These are phyloP conservation scores for Plecturocebus donacophilus DNA, from an alignment of 2,113 vertebrate genomes.

Conservation along the genomic window DNA sequence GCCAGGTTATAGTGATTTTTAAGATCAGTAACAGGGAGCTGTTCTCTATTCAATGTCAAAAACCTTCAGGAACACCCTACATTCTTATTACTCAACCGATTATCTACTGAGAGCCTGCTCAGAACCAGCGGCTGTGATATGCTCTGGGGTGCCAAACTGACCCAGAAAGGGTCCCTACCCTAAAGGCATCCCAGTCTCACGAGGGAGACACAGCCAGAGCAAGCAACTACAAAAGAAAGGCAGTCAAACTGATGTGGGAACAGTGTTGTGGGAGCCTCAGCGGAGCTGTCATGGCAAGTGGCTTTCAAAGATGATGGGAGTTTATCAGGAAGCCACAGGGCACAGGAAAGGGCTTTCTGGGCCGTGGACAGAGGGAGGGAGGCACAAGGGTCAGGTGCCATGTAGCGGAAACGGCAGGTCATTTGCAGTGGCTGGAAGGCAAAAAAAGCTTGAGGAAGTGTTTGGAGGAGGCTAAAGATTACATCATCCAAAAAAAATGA, in stretches of 20 bases:
- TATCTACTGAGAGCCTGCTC: background rate
- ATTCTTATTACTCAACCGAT: background rate
- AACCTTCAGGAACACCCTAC: background rate
- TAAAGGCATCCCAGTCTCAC: background rate
- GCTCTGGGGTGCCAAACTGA: background rate
- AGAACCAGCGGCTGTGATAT: background rate
- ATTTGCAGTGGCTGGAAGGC: background rate
- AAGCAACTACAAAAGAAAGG: background rate
- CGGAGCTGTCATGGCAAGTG: background rate
- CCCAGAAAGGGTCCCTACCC: background rate
- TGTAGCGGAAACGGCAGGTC: background rate
- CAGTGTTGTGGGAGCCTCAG: no score
- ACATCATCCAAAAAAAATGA: constrained; percentile 7
- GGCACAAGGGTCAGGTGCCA: no score
- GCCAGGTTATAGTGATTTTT: background rate
- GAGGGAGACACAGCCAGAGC: background rate
- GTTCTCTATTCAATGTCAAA: background rate
- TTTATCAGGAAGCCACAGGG: background rate
- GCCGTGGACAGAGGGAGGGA: background rate
- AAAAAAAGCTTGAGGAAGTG: background rate
- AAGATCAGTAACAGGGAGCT: background rate
- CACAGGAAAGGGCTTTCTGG: background rate
- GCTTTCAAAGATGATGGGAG: background rate
- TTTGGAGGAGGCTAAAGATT: background rate
- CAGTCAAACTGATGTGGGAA: fast-evolving